Base-by-base conservation (phyloP, 2,113 vertebrate genomes). In the Colaptes auratus region DNA sequence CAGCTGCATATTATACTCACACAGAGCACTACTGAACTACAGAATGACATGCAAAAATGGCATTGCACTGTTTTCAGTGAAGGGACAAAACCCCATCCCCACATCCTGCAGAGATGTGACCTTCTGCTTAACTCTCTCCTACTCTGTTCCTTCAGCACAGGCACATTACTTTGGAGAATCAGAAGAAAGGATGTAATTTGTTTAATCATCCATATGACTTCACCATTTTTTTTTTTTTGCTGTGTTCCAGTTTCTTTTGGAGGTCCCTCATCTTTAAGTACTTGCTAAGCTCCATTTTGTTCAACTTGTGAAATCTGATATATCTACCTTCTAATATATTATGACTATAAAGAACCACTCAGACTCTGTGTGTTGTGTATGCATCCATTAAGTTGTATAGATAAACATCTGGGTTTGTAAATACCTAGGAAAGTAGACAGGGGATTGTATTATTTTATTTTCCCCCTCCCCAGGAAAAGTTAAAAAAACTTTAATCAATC, bases 401-500 rank as follows among this genome's bases (percentile, higher is more conserved):
- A 10, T 42, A 92, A 81, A 33, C 35, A 59, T 31, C 31, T 69
- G 30, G 18, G 46, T 75, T 89, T 93, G 33, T 53, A 87, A 84
- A 95, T 61, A 92, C 31, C 71, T 93, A 46, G 3, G 59, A 89
- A 74, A 69, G 36, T 2, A 65, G 42, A 15, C 12, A 67, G 28
- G 6, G 42, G 74, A 76, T n/a, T 24, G 14, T 30, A 36, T 53
- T 50, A 0, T 5, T 18, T 28, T 58, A 36, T 65, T 50, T 33
- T 52, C 39, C 39, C 39, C 39, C 16, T 8, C 12, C 56, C 42
- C 48, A 36, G 24, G 83, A 87, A 95, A 90, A 87, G 27, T 39
- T 69, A 67, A 86, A 93, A 95, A 79, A 79, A 52, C 65, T 66
- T 52, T 39, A 90, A 93, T 80, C 64, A 92, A 79, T 59, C 55